Evolutionary conservation across 2,113 vertebrate genomes (phyloP).

Genomic region (Syrrhaptes paradoxus): DNA sequence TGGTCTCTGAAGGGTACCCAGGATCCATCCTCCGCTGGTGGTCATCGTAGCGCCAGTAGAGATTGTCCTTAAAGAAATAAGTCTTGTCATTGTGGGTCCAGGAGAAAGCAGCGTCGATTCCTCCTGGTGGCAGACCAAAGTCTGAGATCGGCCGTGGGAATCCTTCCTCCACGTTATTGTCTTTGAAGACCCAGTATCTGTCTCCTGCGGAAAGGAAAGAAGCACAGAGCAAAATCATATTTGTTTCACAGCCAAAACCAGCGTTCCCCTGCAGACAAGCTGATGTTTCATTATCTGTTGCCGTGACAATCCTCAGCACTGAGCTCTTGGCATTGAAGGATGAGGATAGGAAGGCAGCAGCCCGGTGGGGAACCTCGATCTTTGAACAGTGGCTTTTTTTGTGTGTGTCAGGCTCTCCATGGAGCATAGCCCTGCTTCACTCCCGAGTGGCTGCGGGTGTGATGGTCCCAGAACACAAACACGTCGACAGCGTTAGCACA

Average conservation of each 20-base stretch:
- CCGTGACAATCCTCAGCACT: background rate
- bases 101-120: constrained; percentile 89
- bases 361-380: background rate
- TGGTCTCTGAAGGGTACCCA: constrained; percentile 87
- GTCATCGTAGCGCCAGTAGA: constrained; percentile 93
- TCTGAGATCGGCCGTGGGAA: constrained; percentile 91
- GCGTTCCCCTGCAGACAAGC: fast-evolving
- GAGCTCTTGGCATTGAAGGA: background rate
- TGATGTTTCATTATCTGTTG: background rate
- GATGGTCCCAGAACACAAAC: fast-evolving
- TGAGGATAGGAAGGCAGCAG: background rate
- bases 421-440: fast-evolving
- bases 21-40: constrained; percentile 86
- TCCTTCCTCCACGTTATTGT: constrained; percentile 93
- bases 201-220: constrained; percentile 78
- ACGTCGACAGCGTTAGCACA: fast-evolving
- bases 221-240: background rate
- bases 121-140: constrained; percentile 87
- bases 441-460: background rate
- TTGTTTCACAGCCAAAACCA: background rate
- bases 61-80: constrained; percentile 94
- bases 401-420: background rate
- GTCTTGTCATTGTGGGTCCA: constrained; percentile 95
- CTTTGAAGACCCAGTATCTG: constrained; percentile 97
- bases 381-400: background rate